Evolutionary conservation across 2,797 vertebrate genomes (phyloP).

Genomic region (Toxotes lorentzi): DNA sequence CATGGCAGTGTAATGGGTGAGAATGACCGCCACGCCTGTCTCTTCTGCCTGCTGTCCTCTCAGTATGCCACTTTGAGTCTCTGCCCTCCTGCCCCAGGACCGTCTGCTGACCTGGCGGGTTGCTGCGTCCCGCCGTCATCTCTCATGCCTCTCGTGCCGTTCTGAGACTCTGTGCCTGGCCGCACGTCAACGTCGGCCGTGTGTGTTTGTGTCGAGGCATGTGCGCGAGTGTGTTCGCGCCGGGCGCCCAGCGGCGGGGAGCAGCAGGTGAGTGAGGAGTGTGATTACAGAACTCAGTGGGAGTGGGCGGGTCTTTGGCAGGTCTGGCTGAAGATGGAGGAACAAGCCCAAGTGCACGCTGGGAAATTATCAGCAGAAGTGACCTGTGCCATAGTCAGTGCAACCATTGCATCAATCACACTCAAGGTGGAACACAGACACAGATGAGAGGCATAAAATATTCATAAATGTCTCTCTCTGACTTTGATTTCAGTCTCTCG

Average conservation of each 20-base stretch:
- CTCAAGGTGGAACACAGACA: constrained; percentile 66
- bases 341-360: constrained; percentile 68
- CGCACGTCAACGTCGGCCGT: constrained; percentile 16
- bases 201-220: constrained; percentile 12
- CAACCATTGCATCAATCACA: constrained; percentile 74
- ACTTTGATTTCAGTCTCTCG: constrained; percentile 41
- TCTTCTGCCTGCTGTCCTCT: constrained; percentile 50
- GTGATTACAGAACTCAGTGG: constrained; percentile 84
- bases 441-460: constrained; percentile 68
- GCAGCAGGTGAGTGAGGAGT: constrained; percentile 73
- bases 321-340: constrained; percentile 78
- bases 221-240: constrained; percentile 40
- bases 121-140: constrained; percentile 53
- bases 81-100: constrained; percentile 65
- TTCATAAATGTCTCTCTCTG: constrained; percentile 60
- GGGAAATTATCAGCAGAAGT: constrained; percentile 76
- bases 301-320: constrained; percentile 92
- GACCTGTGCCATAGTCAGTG: constrained; percentile 62
- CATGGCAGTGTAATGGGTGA: constrained; percentile 3
- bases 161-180: constrained; percentile 33
- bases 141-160: constrained; percentile 58
- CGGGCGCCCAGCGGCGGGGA: constrained; percentile 51
- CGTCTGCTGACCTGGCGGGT: constrained; percentile 75
- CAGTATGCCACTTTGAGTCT: constrained; percentile 70
- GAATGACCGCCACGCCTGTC: constrained; percentile 12